Base-by-base conservation (phyloP, 2,888 invertebrate species). In the Tillus elongatus region DNA sequence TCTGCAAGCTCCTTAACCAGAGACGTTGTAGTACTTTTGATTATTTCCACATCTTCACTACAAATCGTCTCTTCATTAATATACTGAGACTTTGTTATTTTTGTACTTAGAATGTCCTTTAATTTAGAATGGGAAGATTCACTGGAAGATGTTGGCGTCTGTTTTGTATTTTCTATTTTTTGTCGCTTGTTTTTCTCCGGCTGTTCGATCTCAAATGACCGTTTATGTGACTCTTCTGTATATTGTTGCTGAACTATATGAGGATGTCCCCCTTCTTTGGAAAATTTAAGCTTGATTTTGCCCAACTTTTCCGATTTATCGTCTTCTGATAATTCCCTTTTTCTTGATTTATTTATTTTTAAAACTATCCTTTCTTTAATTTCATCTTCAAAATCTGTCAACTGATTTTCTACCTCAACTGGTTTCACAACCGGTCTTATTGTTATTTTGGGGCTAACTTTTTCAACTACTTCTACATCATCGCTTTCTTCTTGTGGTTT, bases 281-380 rank as follows among this genome's bases (percentile, higher is more conserved):
- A 70, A 26, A 73, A 58, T 43, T 74, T 74, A 30, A 73, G 47
- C 43, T 72, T 73, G 24, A 73, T 72, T 47, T 71, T 72, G 0
- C 66, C 67, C 27, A 71, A 53, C 44, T 71, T 72, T 39, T 71
- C 63, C 3, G 44, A 36, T 36, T 36, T 41, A 11, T 39, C 36
- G 3, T 36, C 39, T 2, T 48, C 50, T 1, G 45, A 40, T 24
- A 51, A 46, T 29, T 60, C 58, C 3, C 58, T 45, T 39, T 58
- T 59, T 31, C 52, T 53, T 1, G 49, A 41, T 66, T 77, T 77
- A 57, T 77, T 76, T 49, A 77, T 77, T 64, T 78, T 77, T 51
- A 77, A 64, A 47, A 77, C 75, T 48, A 78, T 77, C 52, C 77
- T 47, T 43, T 64, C 63, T 37, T 64, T 65, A 2, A 58, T 54